phyloP scores from a whole-genome alignment of 2,888 invertebrate species.

The Dinocampus coccinellae region DNA sequence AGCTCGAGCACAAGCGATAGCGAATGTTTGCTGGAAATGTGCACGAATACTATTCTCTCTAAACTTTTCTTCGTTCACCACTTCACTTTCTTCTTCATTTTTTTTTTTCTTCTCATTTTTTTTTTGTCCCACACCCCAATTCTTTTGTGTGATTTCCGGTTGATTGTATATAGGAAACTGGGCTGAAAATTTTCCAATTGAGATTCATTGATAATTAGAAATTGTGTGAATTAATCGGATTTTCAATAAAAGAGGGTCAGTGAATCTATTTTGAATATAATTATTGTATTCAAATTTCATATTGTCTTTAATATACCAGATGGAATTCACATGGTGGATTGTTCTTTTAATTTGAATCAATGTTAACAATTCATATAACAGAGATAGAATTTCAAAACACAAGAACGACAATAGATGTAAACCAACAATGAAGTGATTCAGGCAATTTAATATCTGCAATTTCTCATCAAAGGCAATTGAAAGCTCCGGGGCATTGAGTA shows the following conservation, averaged over 20 bases:
- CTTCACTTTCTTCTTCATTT: neutral
- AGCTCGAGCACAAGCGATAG: conserved; percentile 3
- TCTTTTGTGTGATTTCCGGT: neutral
- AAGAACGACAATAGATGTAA: neutral
- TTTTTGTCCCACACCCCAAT: neutral
- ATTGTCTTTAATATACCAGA: neutral
- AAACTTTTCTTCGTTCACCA: neutral
- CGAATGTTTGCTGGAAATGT: conserved; percentile 2
- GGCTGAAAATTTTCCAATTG: neutral
- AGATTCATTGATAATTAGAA: neutral
- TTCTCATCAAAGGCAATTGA: conserved; percentile 11
- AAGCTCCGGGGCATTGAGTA: neutral
- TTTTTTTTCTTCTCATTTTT: neutral
- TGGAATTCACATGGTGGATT: neutral
- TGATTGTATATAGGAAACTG: conserved; percentile 1
- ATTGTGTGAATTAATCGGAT: neutral
- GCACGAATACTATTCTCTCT: neutral
- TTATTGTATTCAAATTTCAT: neutral
- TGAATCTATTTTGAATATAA: no score
- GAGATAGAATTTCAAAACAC: neutral
- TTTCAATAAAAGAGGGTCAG: no score
- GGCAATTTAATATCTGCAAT: conserved; percentile 23
- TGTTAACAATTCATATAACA: conserved; percentile 2
- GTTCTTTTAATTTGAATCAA: conserved; percentile 4
- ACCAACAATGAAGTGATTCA: neutral